Evolutionary conservation across 2,797 vertebrate species (phyloP), one percentile per base, ranked within the genome.

Genomic region (Sebastes baramenuke): DNA sequence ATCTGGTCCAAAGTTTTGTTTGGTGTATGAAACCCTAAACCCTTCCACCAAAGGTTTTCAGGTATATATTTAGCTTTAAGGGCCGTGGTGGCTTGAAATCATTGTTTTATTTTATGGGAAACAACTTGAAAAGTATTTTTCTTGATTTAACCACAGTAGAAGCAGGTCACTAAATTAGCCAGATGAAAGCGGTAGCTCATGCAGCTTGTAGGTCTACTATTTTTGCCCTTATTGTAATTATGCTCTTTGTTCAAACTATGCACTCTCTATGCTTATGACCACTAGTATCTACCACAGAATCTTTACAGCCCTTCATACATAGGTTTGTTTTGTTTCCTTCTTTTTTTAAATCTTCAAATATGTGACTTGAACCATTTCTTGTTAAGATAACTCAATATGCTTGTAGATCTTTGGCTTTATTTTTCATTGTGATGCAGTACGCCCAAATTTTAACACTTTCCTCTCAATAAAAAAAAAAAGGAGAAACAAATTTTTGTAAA

Each of bases 261-360:
- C 96, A 96, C 90, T 95, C 94, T 93, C 85, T 95, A 85, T 87
- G 94, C 95, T 94, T 96, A 95, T 94, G 96, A 96, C 96, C 96
- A 97, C 97, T 95, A 96, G 85, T 93, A 95, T 92, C 94, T 96
- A 96, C 95, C 96, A 96, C 96, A 96, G 95, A 96, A 92, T 90
- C 93, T 94, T 96, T 95, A 95, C 93, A 32, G 90, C 87, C 86
- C 78, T 92, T 80, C 91, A 95, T 94, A 91, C 88, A 79, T 95
- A 83, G 36, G 71, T 82, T 84, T 86, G 36, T 96, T 91, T 92
- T 92, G 92, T 69, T 89, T 85, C 56, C 69, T 67, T 71, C 76
- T 77, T 71, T 83, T 72, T 69, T 81, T 72, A 38, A 66, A 87
- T 72, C 82, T 87, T 89, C 67, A 87, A 89, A 95, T 95, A 93